Evolutionary conservation across 2,797 vertebrate genomes (phyloP).

Genomic region (Moxostoma hubbsi): DNA sequence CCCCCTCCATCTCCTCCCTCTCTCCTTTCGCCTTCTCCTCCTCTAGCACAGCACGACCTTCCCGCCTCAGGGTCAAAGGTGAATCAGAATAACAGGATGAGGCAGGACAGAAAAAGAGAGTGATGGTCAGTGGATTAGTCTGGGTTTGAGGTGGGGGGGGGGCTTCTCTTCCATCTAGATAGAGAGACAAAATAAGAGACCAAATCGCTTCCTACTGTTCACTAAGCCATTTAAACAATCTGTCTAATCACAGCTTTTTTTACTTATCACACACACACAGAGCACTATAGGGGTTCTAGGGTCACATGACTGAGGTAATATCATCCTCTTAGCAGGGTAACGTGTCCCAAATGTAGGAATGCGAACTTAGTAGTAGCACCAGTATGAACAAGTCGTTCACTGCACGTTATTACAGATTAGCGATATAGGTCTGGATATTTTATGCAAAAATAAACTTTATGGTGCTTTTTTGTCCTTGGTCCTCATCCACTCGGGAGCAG

Average conservation of each 20-base stretch:
- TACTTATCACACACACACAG: conserved; percentile 16
- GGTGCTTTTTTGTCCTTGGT: too few relatives aligned
- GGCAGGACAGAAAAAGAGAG: background rate
- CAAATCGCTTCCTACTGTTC: conserved; percentile 32
- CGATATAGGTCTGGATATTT: too few relatives aligned
- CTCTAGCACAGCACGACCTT: conserved; percentile 50
- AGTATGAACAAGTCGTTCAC: too few relatives aligned
- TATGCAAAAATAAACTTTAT: too few relatives aligned
- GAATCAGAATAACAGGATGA: conserved; percentile 43
- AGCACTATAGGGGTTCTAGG: conserved; percentile 21
- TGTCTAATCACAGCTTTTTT: conserved; percentile 41
- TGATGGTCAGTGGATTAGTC: background rate
- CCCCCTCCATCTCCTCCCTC: conserved; percentile 47
- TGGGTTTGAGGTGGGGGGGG: conserved; percentile 3
- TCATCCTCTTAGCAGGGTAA: conserved; percentile 17
- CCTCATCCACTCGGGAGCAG: too few relatives aligned
- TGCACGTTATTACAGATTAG: too few relatives aligned
- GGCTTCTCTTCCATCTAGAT: conserved; percentile 11
- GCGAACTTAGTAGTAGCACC: too few relatives aligned
- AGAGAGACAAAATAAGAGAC: conserved; percentile 27
- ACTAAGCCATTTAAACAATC: conserved; percentile 48
- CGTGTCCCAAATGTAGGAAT: too few relatives aligned
- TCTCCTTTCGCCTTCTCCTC: conserved; percentile 32
- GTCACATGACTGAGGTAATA: conserved; percentile 55
- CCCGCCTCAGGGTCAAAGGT: conserved; percentile 46